These are phyloP conservation scores for Rousettus madagascariensis DNA, from an alignment of 2,797 vertebrate genomes.

Conservation along the genomic window DNA sequence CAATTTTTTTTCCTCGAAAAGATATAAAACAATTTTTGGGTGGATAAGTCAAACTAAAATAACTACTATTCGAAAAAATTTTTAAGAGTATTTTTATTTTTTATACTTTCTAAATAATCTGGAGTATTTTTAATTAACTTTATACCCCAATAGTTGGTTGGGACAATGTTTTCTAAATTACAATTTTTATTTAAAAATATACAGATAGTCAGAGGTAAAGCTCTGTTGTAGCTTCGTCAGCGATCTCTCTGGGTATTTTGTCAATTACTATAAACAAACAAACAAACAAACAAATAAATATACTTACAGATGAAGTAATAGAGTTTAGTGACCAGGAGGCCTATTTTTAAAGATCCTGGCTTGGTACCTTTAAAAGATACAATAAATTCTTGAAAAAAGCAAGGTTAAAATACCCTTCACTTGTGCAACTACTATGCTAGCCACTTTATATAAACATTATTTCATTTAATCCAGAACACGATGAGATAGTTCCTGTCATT, in stretches of 20 bases:
- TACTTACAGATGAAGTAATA: conserved; percentile 7
- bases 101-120: background rate
- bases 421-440: background rate
- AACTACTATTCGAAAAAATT: background rate
- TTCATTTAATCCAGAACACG: background rate
- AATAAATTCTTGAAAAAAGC: background rate
- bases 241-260: background rate
- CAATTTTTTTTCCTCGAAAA: background rate
- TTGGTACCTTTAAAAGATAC: background rate
- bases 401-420: background rate
- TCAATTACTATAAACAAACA: background rate
- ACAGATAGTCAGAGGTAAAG: background rate
- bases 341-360: conserved; percentile 2
- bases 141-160: background rate
- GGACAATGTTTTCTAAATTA: conserved; percentile 24
- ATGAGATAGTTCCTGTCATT: background rate
- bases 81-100: background rate
- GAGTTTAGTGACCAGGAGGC: background rate
- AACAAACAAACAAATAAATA: background rate
- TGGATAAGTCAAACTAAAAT: conserved; percentile 26
- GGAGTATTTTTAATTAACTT: background rate
- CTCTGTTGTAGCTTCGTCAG: background rate
- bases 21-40: background rate
- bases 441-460: background rate
- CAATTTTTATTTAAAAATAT: conserved; percentile 31